Evolutionary conservation across 2,113 vertebrate genomes (phyloP), one percentile per base, ranked within the genome.

Genomic region (Cyprinodon tularosa): DNA sequence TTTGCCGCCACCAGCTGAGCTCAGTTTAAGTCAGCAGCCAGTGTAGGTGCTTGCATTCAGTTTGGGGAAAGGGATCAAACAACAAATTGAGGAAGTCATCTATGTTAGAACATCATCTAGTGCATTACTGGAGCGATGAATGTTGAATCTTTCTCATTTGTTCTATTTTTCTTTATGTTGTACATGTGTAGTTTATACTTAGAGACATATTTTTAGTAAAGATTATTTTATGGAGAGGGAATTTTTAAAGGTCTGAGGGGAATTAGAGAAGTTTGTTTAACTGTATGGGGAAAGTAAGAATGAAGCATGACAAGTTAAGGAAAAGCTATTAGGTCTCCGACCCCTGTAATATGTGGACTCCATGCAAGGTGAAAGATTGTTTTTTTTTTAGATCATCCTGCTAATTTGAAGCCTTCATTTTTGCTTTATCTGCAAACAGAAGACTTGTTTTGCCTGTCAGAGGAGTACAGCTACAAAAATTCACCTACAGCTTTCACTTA

Each of bases 391-490:
- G 12, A 37, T 57, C 17, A 17, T n/a, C 50, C 50, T 57, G 70
- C 66, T 63, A 62, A 82, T 66, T 78, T 7, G 63, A 20, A 57
- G 59, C 14, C 59, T 63, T 74, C 20, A 72, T 70, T 68, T 69
- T 71, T 65, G 69, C 77, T 69, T 57, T 77, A 71, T 72, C 74
- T 47, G 38, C 72, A 78, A 83, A 84, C 70, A 48, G 72, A 84
- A 69, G 82, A 89, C 90, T 84, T 81, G 82, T 78, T 87, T 79
- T 86, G 66, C 63, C 82, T 90, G 91, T 92, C 85, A 89, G 62
- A 66, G 68, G 66, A 86, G 78, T 66, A 22, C 72, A 2, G 44
- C 40, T 12, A 13, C 69, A 13, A 17, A 68, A 47, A 72, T 63
- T 79, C 75, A 77, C 67, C 69, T 77, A 64, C 64, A 78, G 62